Evolutionary conservation across 2,797 vertebrate genomes (phyloP).

Genomic region (Halcyon smyrnensis): DNA sequence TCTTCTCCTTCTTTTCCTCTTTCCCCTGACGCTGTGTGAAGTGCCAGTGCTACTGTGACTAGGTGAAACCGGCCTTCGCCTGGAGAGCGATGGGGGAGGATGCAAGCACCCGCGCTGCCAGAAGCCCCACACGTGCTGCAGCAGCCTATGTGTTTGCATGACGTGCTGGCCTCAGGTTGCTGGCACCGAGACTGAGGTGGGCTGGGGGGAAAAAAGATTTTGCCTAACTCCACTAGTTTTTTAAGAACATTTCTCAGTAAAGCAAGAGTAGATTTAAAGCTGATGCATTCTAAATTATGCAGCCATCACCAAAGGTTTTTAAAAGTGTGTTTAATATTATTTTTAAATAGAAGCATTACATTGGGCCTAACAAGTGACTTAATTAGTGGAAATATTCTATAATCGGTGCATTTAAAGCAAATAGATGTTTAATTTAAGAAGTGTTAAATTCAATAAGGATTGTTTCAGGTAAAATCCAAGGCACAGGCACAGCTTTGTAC

Average conservation of each 20-base stretch:
- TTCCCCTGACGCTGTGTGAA: neutral
- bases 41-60: slow-evolving; percentile 3
- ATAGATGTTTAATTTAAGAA: slow-evolving; percentile 59
- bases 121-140: rapidly evolving
- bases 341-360: slow-evolving; percentile 59
- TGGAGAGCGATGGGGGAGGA: neutral
- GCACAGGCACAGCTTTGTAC: slow-evolving; percentile 76
- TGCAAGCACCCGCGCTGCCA: rapidly evolving
- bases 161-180: neutral
- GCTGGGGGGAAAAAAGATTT: neutral
- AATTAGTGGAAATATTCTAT: slow-evolving; percentile 59
- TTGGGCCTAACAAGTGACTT: slow-evolving; percentile 64
- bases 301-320: slow-evolving; percentile 68
- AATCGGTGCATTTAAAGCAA: slow-evolving; percentile 68
- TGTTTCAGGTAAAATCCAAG: slow-evolving; percentile 71
- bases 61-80: neutral
- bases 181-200: rapidly evolving
- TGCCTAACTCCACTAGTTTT: neutral
- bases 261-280: slow-evolving; percentile 5
- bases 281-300: slow-evolving; percentile 41
- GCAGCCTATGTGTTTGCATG: rapidly evolving
- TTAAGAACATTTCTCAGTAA: neutral
- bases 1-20: neutral
- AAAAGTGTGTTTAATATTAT: slow-evolving; percentile 62
- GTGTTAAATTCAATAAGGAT: slow-evolving; percentile 64